Conservation (phyloP, 1,140 invertebrate genomes). For the Orchesella cincta region DNA sequence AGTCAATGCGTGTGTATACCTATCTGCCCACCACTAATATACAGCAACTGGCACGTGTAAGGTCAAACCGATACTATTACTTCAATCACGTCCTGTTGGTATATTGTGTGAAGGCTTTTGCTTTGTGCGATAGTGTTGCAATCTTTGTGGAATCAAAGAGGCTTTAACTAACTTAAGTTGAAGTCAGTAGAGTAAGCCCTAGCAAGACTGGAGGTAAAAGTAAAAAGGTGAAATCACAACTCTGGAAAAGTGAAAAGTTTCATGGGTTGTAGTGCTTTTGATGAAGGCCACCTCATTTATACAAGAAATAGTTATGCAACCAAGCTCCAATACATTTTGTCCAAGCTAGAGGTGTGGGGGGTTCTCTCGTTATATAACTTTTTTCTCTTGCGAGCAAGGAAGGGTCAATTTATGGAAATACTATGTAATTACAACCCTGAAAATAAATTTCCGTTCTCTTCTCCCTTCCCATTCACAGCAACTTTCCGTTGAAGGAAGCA, state of each 20-base stretch:
- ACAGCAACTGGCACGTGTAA: neutral
- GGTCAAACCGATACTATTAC: neutral
- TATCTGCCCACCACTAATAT: neutral
- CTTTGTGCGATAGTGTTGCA: neutral
- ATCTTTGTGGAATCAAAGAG: conserved; percentile 13
- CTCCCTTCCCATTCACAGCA: too few species aligned
- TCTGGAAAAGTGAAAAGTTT: neutral
- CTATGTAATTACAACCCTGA: conserved; percentile 5
- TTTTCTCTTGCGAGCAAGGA: neutral
- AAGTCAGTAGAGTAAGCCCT: neutral
- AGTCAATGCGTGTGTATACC: neutral
- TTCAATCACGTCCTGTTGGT: neutral
- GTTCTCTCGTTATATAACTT: neutral
- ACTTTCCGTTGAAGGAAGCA: too few species aligned
- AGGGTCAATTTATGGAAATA: conserved; percentile 17
- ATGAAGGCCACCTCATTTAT: neutral
- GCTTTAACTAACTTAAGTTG: conserved; percentile 23
- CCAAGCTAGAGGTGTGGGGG: neutral
- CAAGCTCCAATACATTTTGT: neutral
- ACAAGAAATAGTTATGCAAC: neutral
- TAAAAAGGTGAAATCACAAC: too few species aligned
- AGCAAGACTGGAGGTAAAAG: neutral
- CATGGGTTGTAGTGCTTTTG: neutral
- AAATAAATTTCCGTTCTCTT: conserved; percentile 17
- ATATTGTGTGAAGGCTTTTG: too few species aligned